Evolutionary conservation across 2,113 vertebrate species (phyloP), one percentile per base, ranked within the genome.

Genomic region (Zosterops borbonicus): DNA sequence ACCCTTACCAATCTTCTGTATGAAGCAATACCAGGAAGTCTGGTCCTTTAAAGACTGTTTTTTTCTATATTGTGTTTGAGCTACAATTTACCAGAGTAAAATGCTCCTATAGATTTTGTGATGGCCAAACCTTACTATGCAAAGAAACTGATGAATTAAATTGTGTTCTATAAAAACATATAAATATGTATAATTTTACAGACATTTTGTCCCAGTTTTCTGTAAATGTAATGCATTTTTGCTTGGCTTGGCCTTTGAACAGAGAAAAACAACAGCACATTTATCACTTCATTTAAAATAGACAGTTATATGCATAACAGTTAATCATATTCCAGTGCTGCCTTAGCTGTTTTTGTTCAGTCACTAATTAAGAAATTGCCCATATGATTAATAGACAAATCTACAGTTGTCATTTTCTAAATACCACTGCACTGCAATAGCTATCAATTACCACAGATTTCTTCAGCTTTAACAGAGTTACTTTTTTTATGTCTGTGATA

Each of bases 1-100:
- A n/a, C 2, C 5, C 17, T 4, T 27, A n/a, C 11, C 13, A 82
- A 35, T 49, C 11, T 31, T 53, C 2, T 37, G 1, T 19, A 28
- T 12, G 5, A 87, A 35, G 11, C 4, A 71, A 41, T 46, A 44
- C 0, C 4, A 58, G 17, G 15, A 58, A 50, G 1, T 35, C 1
- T 2, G 0, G 11, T 55, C 3, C 15, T 58, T 73, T 56, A 68
- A 46, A 9, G 8, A 31, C 1, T 18, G 3, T 5, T 39, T 49
- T 37, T 37, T 31, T 5, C n/a, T 5, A 8, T 44, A 49, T 12
- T 5, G 7, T 6, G 1, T 41, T 81, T 63, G 14, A 46, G 33
- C 3, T 77, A 46, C 44, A 77, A 33, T 74, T 64, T 60, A 63
- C 46, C 19, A 23, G 4, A 52, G 3, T 23, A 37, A 65, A 58